These are phyloP conservation scores for Rhadina sibilatrix DNA, from an alignment of 2,113 vertebrate genomes.

Conservation along the genomic window DNA sequence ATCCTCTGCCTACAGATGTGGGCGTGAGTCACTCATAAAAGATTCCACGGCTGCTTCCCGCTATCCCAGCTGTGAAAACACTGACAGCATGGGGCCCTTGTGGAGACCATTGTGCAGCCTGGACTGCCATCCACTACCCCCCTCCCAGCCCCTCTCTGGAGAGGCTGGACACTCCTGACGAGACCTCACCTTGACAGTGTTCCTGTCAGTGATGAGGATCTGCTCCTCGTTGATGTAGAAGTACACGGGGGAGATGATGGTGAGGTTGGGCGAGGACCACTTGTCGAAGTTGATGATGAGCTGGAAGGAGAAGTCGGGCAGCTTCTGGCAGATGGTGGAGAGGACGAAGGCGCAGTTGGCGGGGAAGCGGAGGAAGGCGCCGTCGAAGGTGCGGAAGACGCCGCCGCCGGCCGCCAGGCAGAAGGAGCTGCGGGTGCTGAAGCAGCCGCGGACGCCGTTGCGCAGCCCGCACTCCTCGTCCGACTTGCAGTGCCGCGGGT, in stretches of 20 bases:
- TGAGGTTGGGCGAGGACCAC: conserved; percentile 95
- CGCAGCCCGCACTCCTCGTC: conserved; percentile 89
- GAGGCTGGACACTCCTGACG: fast-evolving
- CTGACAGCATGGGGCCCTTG: fast-evolving
- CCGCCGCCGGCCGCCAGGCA: conserved; percentile 91
- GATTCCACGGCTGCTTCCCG: fast-evolving
- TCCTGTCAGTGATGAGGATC: conserved; percentile 91
- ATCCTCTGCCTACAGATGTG: fast-evolving
- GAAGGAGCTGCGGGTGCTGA: conserved; percentile 86
- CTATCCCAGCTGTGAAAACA: neutral
- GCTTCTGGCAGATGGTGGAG: conserved; percentile 97
- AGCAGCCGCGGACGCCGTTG: conserved; percentile 87
- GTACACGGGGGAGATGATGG: conserved; percentile 93
- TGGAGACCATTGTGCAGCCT: fast-evolving
- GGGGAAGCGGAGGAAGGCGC: conserved; percentile 92
- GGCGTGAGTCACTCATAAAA: fast-evolving
- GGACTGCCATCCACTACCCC: fast-evolving
- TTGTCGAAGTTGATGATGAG: conserved; percentile 98
- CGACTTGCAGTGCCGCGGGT: conserved; percentile 91
- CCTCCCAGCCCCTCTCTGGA: fast-evolving
- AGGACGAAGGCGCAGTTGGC: conserved; percentile 97
- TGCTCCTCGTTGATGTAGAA: conserved; percentile 98
- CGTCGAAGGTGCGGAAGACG: conserved; percentile 94
- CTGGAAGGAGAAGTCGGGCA: conserved; percentile 97
- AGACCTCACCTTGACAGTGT: conserved; percentile 86